Evolutionary conservation across 1,140 invertebrate species (phyloP).

Genomic region (Araneus ventricosus): DNA sequence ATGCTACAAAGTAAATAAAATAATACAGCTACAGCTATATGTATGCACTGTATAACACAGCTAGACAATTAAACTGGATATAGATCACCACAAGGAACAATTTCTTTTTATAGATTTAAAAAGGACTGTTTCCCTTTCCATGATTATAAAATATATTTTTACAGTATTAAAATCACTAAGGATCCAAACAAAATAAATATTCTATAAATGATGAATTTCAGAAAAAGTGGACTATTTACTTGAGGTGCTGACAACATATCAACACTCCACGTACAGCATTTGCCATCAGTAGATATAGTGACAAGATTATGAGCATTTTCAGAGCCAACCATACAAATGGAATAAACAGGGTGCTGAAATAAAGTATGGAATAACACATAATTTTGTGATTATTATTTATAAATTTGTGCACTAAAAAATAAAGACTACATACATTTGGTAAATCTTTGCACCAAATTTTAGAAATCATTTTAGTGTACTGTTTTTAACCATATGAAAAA

Average conservation of each 20-base stretch:
- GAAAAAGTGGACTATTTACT: neutral
- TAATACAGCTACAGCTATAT: no score
- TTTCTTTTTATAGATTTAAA: neutral
- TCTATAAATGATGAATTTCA: neutral
- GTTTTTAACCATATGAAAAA: no score
- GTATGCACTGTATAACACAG: no score
- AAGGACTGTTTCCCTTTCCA: no score
- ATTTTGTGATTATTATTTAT: neutral
- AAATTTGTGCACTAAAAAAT: neutral
- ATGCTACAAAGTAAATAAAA: no score
- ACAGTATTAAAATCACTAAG: neutral
- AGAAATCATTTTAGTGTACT: no score
- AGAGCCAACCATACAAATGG: constrained; percentile 97
- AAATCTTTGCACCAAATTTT: neutral
- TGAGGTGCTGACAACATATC: constrained; percentile 97
- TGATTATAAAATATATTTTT: no score
- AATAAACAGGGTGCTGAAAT: constrained; percentile 89
- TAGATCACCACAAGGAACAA: neutral
- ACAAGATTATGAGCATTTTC: constrained; percentile 99
- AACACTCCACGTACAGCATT: constrained; percentile 98
- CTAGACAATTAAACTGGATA: no score
- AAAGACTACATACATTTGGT: neutral
- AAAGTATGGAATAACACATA: neutral
- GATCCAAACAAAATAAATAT: neutral
- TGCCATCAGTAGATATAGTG: constrained; percentile 97